Conservation (phyloP, 2,113 vertebrate genomes). For the Tapirus terrestris region DNA sequence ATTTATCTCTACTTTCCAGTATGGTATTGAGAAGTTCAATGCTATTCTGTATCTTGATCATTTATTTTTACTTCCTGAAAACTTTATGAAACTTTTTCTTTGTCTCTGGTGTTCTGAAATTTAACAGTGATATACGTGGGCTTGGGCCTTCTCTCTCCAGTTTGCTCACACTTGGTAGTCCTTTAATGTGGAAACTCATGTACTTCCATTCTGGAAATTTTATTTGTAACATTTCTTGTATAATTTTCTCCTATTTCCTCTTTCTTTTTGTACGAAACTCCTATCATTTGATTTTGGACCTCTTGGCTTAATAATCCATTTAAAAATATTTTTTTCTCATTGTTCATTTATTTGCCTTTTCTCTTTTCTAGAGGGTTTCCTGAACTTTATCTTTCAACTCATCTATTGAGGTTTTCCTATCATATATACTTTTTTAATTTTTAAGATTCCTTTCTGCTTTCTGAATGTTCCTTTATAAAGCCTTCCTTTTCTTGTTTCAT, state of each 20-base stretch:
- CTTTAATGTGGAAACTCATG: background rate
- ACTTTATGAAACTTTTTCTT: background rate
- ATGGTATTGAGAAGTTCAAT: background rate
- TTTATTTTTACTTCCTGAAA: slow-evolving; percentile 31
- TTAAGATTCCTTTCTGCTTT: background rate
- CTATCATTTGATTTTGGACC: background rate
- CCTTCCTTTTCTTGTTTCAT: background rate
- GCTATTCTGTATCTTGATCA: background rate
- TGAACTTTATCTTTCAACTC: background rate
- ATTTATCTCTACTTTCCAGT: background rate
- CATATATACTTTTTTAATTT: background rate
- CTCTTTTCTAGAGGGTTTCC: background rate
- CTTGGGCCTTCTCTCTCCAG: background rate
- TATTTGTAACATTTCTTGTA: background rate
- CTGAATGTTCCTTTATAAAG: slow-evolving; percentile 9
- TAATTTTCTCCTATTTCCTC: background rate
- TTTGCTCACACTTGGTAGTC: background rate
- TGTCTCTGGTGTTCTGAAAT: background rate
- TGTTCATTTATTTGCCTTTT: background rate
- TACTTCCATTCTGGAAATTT: background rate
- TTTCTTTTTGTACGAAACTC: background rate
- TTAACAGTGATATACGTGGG: background rate
- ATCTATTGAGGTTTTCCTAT: background rate
- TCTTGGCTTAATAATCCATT: background rate
- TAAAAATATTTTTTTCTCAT: background rate